Evolutionary conservation across 2,113 vertebrate genomes (phyloP).

Genomic region (Lipotes vexillifer): DNA sequence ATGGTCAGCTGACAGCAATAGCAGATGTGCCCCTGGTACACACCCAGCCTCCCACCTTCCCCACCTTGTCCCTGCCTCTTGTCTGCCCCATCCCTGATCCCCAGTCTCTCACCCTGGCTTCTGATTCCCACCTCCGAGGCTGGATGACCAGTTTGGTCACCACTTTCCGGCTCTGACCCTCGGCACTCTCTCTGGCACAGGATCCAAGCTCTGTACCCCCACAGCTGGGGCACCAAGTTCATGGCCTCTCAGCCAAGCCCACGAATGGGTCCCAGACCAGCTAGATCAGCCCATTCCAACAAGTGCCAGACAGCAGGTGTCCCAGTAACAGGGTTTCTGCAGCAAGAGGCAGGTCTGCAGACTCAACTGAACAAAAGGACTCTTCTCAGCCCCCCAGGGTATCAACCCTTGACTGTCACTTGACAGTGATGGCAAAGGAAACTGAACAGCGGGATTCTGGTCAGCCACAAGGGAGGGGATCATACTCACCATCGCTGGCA

Average conservation of each 20-base stretch:
- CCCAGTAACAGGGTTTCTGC: accelerated
- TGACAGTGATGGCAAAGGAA: not conserved
- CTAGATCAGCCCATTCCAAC: not conserved
- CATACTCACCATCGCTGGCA: constrained; percentile 90
- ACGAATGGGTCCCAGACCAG: not conserved
- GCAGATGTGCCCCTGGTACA: not conserved
- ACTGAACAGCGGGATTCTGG: not conserved
- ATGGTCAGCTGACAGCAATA: not conserved
- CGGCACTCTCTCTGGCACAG: accelerated
- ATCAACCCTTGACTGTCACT: not conserved
- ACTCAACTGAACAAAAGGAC: not conserved
- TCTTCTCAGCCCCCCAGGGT: not conserved
- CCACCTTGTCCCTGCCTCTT: not conserved
- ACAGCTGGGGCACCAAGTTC: not conserved
- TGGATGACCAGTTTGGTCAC: not conserved
- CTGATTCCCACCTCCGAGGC: not conserved
- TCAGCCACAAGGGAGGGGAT: not conserved
- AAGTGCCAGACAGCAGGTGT: accelerated
- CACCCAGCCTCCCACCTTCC: not conserved
- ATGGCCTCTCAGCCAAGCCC: not conserved
- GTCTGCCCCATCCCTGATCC: too few relatives aligned
- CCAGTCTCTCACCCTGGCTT: not conserved
- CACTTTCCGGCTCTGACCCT: not conserved
- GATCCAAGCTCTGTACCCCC: not conserved
- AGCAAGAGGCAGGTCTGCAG: not conserved